These are phyloP conservation scores for Callyntrura guangdongensis DNA, from an alignment of 2,888 invertebrate species.

Conservation along the genomic window DNA sequence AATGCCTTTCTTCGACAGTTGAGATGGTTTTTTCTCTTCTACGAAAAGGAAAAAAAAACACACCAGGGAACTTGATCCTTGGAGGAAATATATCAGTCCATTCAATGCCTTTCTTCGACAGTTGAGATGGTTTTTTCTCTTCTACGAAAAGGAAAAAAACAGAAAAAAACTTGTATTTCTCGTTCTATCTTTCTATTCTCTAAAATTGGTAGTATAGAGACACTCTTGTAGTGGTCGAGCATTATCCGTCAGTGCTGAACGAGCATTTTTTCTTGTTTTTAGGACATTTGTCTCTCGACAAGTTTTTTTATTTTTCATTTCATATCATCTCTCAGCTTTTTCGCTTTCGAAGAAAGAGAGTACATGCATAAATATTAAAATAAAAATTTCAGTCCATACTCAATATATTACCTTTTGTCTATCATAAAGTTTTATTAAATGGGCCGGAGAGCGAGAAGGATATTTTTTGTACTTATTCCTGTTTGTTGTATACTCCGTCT, in stretches of 20 bases:
- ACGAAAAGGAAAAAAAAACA: constrained; percentile 42
- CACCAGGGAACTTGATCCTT: constrained; percentile 78
- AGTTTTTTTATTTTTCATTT: constrained; percentile 53
- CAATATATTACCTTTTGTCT: no score
- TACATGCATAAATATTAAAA: constrained; percentile 6
- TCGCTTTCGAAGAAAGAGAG: background rate
- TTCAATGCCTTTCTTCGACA: constrained; percentile 76
- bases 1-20: constrained; percentile 76
- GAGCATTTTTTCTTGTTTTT: constrained; percentile 75
- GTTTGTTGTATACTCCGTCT: background rate
- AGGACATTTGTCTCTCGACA: constrained; percentile 71
- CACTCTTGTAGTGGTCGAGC: constrained; percentile 49
- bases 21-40: constrained; percentile 53
- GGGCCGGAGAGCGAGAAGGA: no score
- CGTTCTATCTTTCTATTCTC: background rate
- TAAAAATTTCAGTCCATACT: background rate
- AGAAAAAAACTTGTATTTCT: constrained; percentile 73
- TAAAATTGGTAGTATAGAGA: background rate
- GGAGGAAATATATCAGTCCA: constrained; percentile 78
- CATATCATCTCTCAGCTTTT: constrained; percentile 23
- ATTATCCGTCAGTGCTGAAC: constrained; percentile 50
- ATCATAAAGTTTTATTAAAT: no score
- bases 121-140: constrained; percentile 62
- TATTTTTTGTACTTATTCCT: background rate
- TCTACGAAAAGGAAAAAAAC: no score